These are phyloP conservation scores for Bicyclus anynana DNA, from an alignment of 1,140 invertebrate genomes.

Conservation along the genomic window DNA sequence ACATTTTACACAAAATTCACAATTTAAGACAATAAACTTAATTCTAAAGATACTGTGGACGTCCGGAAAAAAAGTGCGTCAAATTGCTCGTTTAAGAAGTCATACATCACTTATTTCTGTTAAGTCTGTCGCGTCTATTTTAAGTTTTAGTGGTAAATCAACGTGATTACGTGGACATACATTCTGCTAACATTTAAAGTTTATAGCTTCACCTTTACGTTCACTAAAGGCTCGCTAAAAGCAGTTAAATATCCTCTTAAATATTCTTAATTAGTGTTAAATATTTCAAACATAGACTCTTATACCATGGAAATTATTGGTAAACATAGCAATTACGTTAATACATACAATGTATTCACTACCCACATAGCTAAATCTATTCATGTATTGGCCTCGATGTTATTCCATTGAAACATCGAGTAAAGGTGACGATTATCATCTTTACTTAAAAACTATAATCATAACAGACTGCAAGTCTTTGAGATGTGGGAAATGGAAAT, in stretches of 20 bases:
- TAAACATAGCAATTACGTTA: not conserved
- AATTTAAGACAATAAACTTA: no score
- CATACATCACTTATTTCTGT: no score
- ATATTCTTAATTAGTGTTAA: conserved; percentile 8
- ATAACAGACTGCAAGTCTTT: no score
- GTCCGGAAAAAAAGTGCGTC: no score
- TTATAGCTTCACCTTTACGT: not conserved
- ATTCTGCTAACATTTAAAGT: conserved; percentile 3
- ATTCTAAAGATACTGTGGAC: no score
- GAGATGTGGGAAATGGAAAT: no score
- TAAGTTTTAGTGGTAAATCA: conserved; percentile 8
- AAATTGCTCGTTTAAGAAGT: no score
- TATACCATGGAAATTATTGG: conserved; percentile 2
- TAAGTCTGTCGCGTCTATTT: no score
- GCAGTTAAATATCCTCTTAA: not conserved
- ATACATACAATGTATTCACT: not conserved
- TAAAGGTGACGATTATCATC: not conserved
- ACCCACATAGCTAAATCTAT: conserved; percentile 1
- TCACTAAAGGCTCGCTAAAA: not conserved
- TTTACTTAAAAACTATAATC: no score
- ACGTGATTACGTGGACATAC: not conserved
- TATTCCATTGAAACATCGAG: not conserved
- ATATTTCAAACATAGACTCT: conserved; percentile 4
- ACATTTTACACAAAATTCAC: no score
- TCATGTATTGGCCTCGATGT: not conserved